These are phyloP conservation scores for Brachylomia viminalis DNA, from an alignment of 2,888 invertebrate genomes.

Conservation along the genomic window DNA sequence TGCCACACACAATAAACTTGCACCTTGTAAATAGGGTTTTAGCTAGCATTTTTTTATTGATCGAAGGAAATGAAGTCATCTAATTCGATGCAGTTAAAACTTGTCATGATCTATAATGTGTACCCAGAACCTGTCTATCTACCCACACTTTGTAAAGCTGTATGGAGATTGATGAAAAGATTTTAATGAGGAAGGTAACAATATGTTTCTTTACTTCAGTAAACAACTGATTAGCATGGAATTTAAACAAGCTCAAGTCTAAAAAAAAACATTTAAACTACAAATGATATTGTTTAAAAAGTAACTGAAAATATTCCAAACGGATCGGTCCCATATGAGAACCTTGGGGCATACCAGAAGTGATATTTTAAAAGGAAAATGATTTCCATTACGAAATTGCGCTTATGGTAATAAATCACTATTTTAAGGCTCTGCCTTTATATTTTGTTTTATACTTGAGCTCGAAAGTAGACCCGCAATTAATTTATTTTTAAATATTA, in stretches of 20 bases:
- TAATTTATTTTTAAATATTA: background rate
- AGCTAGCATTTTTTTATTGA: background rate
- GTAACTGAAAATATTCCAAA: slow-evolving; percentile 13
- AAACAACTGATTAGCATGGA: background rate
- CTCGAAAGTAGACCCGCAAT: slow-evolving; percentile 11
- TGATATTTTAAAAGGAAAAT: slow-evolving; percentile 29
- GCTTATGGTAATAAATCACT: slow-evolving; percentile 34
- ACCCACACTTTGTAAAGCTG: background rate
- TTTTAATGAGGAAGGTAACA: background rate
- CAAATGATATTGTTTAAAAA: slow-evolving; percentile 12
- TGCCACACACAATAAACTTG: too few relatives aligned
- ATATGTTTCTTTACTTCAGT: background rate
- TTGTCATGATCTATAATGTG: too few relatives aligned
- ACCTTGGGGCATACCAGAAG: slow-evolving; percentile 13
- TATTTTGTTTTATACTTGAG: slow-evolving; percentile 17
- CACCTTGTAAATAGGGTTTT: too few relatives aligned
- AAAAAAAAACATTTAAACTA: background rate
- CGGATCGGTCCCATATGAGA: slow-evolving; percentile 30
- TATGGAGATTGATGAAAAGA: background rate
- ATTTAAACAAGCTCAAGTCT: background rate
- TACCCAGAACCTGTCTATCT: background rate
- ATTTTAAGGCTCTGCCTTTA: slow-evolving; percentile 1
- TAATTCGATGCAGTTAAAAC: too few relatives aligned
- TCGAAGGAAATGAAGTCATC: background rate
- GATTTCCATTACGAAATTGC: slow-evolving; percentile 30